phyloP scores from a whole-genome alignment of 2,113 vertebrate genomes.

The Strigops habroptila region DNA sequence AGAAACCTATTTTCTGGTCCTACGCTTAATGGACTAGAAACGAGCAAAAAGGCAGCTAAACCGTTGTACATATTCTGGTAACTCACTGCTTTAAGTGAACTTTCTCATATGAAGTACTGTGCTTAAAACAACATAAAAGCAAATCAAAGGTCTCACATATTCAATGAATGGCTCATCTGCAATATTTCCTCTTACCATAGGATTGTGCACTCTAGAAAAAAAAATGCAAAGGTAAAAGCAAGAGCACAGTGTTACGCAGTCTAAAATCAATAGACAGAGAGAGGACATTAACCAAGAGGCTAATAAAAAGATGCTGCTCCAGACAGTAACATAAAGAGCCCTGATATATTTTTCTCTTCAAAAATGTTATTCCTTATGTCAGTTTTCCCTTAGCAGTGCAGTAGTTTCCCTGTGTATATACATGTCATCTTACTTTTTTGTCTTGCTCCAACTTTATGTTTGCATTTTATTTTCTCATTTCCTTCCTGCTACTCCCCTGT shows the following conservation, averaged over 20 bases:
- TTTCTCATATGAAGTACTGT: slow-evolving; percentile 11
- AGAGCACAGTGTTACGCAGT: slow-evolving; percentile 31
- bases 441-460: slow-evolving; percentile 75
- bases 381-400: slow-evolving; percentile 48
- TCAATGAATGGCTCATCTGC: background rate
- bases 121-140: slow-evolving; percentile 50
- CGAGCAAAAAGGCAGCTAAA: slow-evolving; percentile 57
- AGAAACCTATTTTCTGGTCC: slow-evolving; percentile 70
- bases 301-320: slow-evolving; percentile 69
- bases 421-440: slow-evolving; percentile 66
- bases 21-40: slow-evolving; percentile 72
- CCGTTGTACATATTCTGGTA: slow-evolving; percentile 14
- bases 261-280: slow-evolving; percentile 62
- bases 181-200: slow-evolving; percentile 7
- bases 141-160: slow-evolving; percentile 9
- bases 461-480: slow-evolving; percentile 82
- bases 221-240: slow-evolving; percentile 41
- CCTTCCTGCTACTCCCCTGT: slow-evolving; percentile 70
- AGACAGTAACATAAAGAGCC: slow-evolving; percentile 57
- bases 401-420: slow-evolving; percentile 23
- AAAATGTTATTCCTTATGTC: slow-evolving; percentile 34
- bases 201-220: background rate
- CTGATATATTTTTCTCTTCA: slow-evolving; percentile 61
- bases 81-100: slow-evolving; percentile 33
- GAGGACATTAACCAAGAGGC: slow-evolving; percentile 64